Percentiles rank a stretch among this genome's conserved stretches.
Conservation (phyloP, 1,140 invertebrate genomes). For the Lerema accius region DNA sequence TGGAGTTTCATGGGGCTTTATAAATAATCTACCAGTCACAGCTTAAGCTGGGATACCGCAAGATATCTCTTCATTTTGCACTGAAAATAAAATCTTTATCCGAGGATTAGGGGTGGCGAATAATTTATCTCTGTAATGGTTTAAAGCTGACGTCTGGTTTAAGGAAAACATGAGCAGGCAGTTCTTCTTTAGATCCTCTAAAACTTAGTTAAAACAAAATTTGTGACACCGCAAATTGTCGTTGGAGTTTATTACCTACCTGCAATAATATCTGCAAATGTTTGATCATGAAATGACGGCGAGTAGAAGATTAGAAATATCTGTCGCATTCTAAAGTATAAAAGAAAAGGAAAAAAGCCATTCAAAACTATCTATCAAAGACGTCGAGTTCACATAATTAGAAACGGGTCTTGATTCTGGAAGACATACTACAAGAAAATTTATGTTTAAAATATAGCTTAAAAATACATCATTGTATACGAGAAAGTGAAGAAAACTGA, state of each 20-base stretch:
- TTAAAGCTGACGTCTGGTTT: conserved; percentile 65
- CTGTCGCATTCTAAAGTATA: too few relatives aligned
- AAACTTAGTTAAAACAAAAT: neutral
- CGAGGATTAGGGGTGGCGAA: conserved; percentile 50
- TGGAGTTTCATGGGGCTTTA: neutral
- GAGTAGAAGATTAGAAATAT: too few relatives aligned
- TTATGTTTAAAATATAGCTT: too few relatives aligned
- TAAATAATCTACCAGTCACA: neutral
- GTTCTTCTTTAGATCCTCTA: neutral
- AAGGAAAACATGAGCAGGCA: conserved; percentile 42
- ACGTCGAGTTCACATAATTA: too few relatives aligned
- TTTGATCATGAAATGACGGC: too few relatives aligned
- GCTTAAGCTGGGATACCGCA: conserved; percentile 27
- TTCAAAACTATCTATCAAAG: too few relatives aligned
- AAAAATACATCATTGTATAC: too few relatives aligned
- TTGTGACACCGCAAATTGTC: neutral
- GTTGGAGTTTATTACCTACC: neutral
- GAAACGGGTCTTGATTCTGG: too few relatives aligned
- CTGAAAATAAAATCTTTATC: conserved; percentile 70
- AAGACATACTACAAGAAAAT: too few relatives aligned
- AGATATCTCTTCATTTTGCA: conserved; percentile 66
- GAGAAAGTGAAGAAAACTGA: too few relatives aligned
- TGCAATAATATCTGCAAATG: too few relatives aligned
- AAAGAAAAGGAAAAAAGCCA: too few relatives aligned
- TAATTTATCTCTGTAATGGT: conserved; percentile 67